Conservation (phyloP, 2,888 invertebrate genomes). For the Microplitis manilae region DNA sequence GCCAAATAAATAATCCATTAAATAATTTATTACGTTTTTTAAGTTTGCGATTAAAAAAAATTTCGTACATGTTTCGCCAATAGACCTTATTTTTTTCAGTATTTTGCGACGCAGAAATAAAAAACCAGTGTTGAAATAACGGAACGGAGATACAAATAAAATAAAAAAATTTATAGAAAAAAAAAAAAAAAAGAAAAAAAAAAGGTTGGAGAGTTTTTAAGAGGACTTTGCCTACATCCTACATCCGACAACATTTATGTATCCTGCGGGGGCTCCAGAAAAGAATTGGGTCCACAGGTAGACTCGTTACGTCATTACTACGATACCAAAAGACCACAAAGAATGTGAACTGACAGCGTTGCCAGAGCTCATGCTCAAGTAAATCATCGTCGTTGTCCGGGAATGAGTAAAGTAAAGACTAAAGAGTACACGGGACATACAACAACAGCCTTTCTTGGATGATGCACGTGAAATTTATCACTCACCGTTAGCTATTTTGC, state of each 20-base stretch:
- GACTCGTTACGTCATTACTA: conserved; percentile 68
- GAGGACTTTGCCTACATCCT: conserved; percentile 36
- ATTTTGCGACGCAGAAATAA: conserved; percentile 13
- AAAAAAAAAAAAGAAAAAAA: conserved; percentile 20
- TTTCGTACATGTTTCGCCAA: background rate
- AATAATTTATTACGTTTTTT: background rate
- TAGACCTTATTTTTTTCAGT: background rate
- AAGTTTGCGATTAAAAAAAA: background rate
- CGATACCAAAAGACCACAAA: conserved; percentile 61
- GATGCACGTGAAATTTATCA: conserved; percentile 49
- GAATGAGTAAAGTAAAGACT: conserved; percentile 27
- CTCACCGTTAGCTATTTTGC: conserved; percentile 41
- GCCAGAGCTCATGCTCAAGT: conserved; percentile 49
- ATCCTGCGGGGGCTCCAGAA: conserved; percentile 48
- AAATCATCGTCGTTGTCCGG: conserved; percentile 60
- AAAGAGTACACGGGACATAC: background rate
- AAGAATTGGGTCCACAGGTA: conserved; percentile 68
- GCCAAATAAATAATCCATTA: conserved; percentile 9
- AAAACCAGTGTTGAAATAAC: conserved; percentile 18
- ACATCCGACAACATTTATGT: conserved; percentile 20
- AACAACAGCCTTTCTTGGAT: conserved; percentile 18
- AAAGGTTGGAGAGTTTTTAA: conserved; percentile 39
- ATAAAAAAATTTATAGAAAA: conserved; percentile 17
- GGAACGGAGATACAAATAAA: conserved; percentile 10
- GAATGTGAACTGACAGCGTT: conserved; percentile 61